These are phyloP conservation scores for Myotis planiceps DNA, from an alignment of 2,797 vertebrate genomes.

Conservation along the genomic window DNA sequence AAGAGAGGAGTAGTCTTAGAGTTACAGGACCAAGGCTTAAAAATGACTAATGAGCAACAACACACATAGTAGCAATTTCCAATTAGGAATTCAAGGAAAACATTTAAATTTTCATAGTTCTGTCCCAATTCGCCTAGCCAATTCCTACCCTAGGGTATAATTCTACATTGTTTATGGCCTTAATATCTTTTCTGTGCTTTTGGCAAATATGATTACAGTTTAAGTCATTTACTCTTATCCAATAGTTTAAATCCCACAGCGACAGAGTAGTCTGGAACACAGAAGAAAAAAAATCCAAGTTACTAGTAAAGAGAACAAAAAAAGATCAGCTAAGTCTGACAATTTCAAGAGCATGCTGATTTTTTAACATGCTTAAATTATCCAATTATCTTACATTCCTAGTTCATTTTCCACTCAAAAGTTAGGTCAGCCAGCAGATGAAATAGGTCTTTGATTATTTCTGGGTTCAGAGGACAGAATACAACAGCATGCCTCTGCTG, in stretches of 20 bases:
- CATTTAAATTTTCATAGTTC: constrained; percentile 26
- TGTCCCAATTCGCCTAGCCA: background rate
- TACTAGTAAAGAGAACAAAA: constrained; percentile 13
- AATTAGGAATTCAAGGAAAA: constrained; percentile 52
- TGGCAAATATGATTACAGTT: constrained; percentile 41
- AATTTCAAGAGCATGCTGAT: background rate
- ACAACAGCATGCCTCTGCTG: constrained; percentile 45
- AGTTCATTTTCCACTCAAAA: constrained; percentile 57
- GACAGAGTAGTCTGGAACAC: background rate
- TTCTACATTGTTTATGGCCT: background rate
- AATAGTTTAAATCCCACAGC: constrained; percentile 28
- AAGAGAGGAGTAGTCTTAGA: background rate
- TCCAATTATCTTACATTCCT: constrained; percentile 36
- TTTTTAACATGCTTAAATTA: background rate
- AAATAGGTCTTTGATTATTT: constrained; percentile 52
- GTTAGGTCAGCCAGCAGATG: constrained; percentile 67
- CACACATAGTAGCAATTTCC: background rate
- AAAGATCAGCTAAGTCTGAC: background rate
- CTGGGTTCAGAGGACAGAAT: constrained; percentile 59
- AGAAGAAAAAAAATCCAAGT: background rate
- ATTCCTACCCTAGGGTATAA: background rate
- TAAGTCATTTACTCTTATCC: constrained; percentile 23
- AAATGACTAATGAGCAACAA: background rate
- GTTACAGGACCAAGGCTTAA: background rate
- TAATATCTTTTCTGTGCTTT: constrained; percentile 28